Evolutionary conservation across 2,888 invertebrate species (phyloP).

Genomic region (Drosophila merina): DNA sequence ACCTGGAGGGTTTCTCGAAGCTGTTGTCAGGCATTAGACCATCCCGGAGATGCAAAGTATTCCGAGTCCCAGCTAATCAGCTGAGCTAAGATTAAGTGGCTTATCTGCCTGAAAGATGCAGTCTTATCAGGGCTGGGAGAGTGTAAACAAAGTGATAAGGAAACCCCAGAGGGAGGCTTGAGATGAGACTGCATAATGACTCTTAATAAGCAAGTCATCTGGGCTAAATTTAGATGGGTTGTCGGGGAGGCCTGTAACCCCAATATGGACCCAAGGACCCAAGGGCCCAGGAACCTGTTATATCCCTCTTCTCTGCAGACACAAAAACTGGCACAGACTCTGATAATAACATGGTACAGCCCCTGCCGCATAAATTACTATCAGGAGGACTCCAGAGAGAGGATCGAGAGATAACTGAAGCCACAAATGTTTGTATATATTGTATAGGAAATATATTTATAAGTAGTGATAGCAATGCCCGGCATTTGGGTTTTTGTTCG

Average conservation of each 20-base stretch:
- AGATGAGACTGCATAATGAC: too few relatives aligned
- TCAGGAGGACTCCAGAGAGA: conserved; percentile 47
- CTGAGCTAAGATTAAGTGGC: conserved; percentile 2
- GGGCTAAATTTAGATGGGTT: not conserved
- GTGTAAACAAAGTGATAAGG: not conserved
- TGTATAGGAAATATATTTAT: not conserved
- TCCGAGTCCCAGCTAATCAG: conserved; percentile 6
- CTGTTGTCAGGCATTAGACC: conserved; percentile 19
- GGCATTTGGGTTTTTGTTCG: conserved; percentile 41
- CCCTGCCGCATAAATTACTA: conserved; percentile 76
- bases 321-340: conserved; percentile 45
- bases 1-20: conserved; percentile 17
- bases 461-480: conserved; percentile 53
- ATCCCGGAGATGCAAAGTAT: conserved; percentile 20
- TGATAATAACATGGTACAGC: conserved; percentile 66
- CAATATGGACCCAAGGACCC: not conserved
- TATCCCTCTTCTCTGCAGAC: not conserved
- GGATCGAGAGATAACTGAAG: conserved; percentile 47
- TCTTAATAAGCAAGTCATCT: not conserved
- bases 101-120: not conserved
- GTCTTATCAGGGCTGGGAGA: conserved; percentile 3
- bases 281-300: not conserved
- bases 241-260: not conserved
- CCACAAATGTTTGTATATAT: not conserved
- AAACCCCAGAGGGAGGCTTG: not conserved